These are phyloP conservation scores for Ibidorhyncha struthersii DNA, from an alignment of 2,113 vertebrate genomes.

Conservation along the genomic window DNA sequence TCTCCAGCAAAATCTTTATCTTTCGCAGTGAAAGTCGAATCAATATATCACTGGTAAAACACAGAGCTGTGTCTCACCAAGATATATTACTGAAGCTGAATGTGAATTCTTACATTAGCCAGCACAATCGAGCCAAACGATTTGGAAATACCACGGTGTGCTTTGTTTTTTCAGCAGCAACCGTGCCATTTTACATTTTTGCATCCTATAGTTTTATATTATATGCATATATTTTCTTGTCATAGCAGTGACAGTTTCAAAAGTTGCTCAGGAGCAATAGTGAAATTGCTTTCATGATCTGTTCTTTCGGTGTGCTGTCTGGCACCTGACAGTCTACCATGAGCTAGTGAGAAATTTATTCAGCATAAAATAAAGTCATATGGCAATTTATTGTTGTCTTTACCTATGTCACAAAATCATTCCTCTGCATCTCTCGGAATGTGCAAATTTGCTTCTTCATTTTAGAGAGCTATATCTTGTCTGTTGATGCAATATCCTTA, in stretches of 20 bases:
- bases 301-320: background rate
- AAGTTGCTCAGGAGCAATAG: background rate
- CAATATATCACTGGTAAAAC: background rate
- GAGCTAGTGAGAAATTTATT: background rate
- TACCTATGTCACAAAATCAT: background rate
- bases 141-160: background rate
- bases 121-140: background rate
- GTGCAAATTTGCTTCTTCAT: background rate
- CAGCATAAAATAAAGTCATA: background rate
- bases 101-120: background rate
- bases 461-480: background rate
- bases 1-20: background rate
- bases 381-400: background rate
- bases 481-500: background rate
- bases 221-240: background rate
- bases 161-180: background rate
- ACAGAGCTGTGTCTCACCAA: background rate
- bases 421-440: background rate
- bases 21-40: background rate
- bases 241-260: background rate
- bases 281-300: background rate
- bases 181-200: fast-evolving
- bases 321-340: background rate
- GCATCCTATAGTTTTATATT: background rate
- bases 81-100: background rate